phyloP scores from a whole-genome alignment of 2,797 vertebrate species.

The Stomatorhinus walkeri region DNA sequence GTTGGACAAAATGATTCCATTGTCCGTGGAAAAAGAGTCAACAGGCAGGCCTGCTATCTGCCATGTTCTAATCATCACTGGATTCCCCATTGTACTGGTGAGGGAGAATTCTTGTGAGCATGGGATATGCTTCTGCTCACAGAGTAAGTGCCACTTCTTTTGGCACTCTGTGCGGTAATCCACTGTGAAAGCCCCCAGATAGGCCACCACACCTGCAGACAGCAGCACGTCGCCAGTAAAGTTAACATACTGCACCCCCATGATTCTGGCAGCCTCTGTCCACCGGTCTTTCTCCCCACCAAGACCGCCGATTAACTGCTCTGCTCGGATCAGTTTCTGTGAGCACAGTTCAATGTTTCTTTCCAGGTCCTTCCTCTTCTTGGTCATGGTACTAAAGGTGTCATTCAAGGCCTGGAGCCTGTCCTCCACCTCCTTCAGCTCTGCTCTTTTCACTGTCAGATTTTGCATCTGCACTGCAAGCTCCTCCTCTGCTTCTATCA shows the following conservation, averaged over 20 bases:
- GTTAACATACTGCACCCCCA: constrained; percentile 68
- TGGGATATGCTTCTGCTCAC: constrained; percentile 68
- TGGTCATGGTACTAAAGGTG: constrained; percentile 71
- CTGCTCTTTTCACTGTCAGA: constrained; percentile 70
- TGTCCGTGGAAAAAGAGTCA: constrained; percentile 86
- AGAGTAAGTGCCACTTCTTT: constrained; percentile 69
- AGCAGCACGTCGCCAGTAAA: constrained; percentile 83
- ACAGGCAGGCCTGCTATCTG: constrained; percentile 82
- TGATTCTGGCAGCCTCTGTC: constrained; percentile 73
- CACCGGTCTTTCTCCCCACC: constrained; percentile 88
- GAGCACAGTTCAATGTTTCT: constrained; percentile 81
- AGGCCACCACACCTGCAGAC: constrained; percentile 79
- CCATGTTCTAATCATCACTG: constrained; percentile 80
- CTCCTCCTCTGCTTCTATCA: constrained; percentile 67
- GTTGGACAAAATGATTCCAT: constrained; percentile 85
- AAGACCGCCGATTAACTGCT: constrained; percentile 84
- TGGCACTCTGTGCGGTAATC: constrained; percentile 76
- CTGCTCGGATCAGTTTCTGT: constrained; percentile 77
- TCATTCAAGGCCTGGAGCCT: constrained; percentile 71
- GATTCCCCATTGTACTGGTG: constrained; percentile 75
- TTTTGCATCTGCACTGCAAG: constrained; percentile 68
- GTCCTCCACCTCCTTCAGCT: constrained; percentile 76
- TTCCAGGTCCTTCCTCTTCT: constrained; percentile 68
- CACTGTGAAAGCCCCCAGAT: constrained; percentile 84
- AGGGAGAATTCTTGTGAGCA: constrained; percentile 77